Base-by-base conservation (phyloP, 2,888 invertebrate species). In the Parapristionchus giblindavisi region DNA sequence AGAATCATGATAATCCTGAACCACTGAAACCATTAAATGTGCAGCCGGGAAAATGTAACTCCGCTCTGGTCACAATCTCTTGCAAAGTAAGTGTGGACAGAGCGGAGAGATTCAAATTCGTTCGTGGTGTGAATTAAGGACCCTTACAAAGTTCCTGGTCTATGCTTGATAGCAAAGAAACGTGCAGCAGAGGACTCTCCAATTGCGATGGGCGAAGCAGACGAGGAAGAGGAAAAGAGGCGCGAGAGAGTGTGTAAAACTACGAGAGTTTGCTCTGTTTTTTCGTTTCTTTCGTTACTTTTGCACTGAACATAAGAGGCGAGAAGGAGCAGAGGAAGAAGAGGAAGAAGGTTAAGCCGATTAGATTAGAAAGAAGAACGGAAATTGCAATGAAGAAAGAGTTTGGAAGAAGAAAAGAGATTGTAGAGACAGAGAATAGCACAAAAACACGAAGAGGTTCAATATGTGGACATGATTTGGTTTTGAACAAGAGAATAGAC, bases 261-360 rank as follows among this genome's bases (percentile, higher is more conserved):
- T 32, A 29, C 56, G 56, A 32, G 56, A 56, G 56, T 32, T 56
- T 32, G 29, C 56, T 56, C 56, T 56, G 24, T 32, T 56, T 56
- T 29, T 43, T 43, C 43, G 8, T 8, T 14, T 43, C 43, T 17
- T 43, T 17, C 17, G 11, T 43, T 43, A 43, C 17, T 17, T 43
- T 43, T 17, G 17, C 17, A 36, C 34, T 11, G 43, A 17, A 60
- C n/a, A 60, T 60, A 36, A 60, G 60, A 29, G 60, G 34, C 34
- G 60, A 56, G 56, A 56, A 61, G 38, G 21, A 32, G 38, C 27
- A 38, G 21, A 63, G 24, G 34, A 32, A 38, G 40, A 24, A 36
- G 63, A 63, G 63, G n/a, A 36, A 40, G 63, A 34, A 38, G 5
- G 36, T 3, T 6, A 6, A 36, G 24, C 14, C 29, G 27, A 27